phyloP scores from a whole-genome alignment of 2,797 vertebrate genomes.

The Phoebastria nigripes region DNA sequence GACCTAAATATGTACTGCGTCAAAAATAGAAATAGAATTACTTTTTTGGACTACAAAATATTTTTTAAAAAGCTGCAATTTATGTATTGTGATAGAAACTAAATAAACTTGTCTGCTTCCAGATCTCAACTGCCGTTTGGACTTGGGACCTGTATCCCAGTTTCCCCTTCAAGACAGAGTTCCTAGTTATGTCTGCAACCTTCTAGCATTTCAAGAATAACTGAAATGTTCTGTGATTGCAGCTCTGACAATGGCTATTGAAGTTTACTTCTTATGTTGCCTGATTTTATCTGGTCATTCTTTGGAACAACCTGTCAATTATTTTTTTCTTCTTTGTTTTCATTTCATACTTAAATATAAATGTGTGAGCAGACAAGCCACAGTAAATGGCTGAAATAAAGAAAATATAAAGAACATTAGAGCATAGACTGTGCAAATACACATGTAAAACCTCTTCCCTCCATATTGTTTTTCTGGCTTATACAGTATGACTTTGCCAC shows the following conservation, averaged over 20 bases:
- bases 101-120: background rate
- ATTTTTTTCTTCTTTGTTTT: background rate
- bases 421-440: background rate
- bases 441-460: background rate
- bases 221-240: background rate
- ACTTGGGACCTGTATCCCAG: background rate
- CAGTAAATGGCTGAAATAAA: background rate
- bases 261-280: background rate
- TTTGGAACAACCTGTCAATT: background rate
- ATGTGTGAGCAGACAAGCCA: background rate
- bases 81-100: background rate
- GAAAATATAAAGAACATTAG: background rate
- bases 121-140: background rate
- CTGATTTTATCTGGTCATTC: background rate
- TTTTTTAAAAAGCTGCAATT: background rate
- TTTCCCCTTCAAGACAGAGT: background rate
- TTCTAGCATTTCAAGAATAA: background rate
- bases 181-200: background rate
- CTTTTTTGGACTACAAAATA: background rate
- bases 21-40: background rate
- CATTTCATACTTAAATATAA: background rate
- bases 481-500: background rate
- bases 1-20: background rate
- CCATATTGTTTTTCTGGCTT: background rate
- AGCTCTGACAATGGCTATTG: background rate